Evolutionary conservation across 2,888 invertebrate genomes (phyloP), one percentile per base, ranked within the genome.

Genomic region (Apamea sordens): DNA sequence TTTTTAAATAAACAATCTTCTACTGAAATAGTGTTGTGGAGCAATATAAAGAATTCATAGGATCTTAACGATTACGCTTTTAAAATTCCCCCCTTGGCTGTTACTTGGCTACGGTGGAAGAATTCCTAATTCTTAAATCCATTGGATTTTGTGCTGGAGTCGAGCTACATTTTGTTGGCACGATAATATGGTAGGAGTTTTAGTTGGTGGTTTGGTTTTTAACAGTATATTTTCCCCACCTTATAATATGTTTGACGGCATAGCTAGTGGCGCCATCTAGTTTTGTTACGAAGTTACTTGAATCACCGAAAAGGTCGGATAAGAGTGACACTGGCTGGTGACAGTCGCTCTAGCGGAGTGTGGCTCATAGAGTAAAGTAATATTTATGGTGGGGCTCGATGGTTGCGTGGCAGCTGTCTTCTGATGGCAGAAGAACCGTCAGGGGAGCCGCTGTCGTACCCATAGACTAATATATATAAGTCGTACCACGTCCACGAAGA

Each of bases 11-110:
- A 50, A 75, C 78, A 83, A 79, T 85, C 65, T 82, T 24, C 70
- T 10, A 44, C 71, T 32, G 41, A 28, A 73, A 53, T 82, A 76
- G 77, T 82, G 47, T 56, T 79, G 44, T 21, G 24, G 18, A 73
- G 36, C 18, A 36, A 36, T 15, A 82, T 89, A 78, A 87, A 87
- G 47, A 41, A 89, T 87, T 79, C 88, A 85, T 15, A 15, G 28
- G 63, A 69, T 71, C 72, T 74, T 73, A 80, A 81, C 68, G 85
- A 83, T 83, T 83, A 69, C 71, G 73, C 61, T 76, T 89, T 87
- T 74, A 76, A 80, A 89, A 85, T 80, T 82, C 74, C 21, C 74
- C 21, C 24, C 56, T 56, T 53, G 74, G 53, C 53, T 73, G 82
- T 69, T 67, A 18, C 74, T n/a, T n/a, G 18, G 32, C 10, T n/a